Evolutionary conservation across 2,888 invertebrate genomes (phyloP).

Genomic region (Nomada fabriciana): DNA sequence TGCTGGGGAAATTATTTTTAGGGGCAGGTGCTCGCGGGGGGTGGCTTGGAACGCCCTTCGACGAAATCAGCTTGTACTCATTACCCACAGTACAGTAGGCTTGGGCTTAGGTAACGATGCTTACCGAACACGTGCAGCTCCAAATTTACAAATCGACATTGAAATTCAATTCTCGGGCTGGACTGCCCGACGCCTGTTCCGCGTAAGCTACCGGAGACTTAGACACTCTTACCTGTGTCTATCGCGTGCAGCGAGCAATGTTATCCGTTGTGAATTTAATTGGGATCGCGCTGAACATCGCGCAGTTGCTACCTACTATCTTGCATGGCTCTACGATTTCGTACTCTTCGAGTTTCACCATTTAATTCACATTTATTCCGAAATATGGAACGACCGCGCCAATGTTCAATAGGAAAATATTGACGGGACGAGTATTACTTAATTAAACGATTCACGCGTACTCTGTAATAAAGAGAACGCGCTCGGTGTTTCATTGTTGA

Average conservation of each 20-base stretch:
- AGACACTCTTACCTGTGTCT: slow-evolving; percentile 39
- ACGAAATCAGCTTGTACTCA: slow-evolving; percentile 40
- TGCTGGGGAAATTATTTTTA: slow-evolving; percentile 54
- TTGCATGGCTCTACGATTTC: background rate
- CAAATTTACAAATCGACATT: slow-evolving; percentile 9
- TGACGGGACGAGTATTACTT: too few relatives aligned
- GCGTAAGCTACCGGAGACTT: slow-evolving; percentile 29
- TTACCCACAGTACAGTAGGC: slow-evolving; percentile 27
- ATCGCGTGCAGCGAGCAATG: slow-evolving; percentile 26
- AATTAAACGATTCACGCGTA: slow-evolving; percentile 6
- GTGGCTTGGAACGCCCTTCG: slow-evolving; percentile 36
- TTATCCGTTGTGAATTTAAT: slow-evolving; percentile 61
- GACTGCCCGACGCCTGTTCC: slow-evolving; percentile 33
- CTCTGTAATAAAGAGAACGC: slow-evolving; percentile 19
- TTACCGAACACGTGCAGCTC: slow-evolving; percentile 23
- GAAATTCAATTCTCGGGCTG: slow-evolving; percentile 28
- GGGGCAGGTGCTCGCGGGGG: background rate
- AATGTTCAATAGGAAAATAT: too few relatives aligned
- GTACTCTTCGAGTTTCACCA: too few relatives aligned
- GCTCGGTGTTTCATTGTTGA: slow-evolving; percentile 38
- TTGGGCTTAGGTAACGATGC: slow-evolving; percentile 31
- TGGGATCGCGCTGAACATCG: slow-evolving; percentile 43
- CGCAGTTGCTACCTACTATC: slow-evolving; percentile 26
- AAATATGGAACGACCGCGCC: too few relatives aligned
- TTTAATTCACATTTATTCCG: background rate